Evolutionary conservation across 2,888 invertebrate species (phyloP).

Genomic region (Drosophila dives): DNA sequence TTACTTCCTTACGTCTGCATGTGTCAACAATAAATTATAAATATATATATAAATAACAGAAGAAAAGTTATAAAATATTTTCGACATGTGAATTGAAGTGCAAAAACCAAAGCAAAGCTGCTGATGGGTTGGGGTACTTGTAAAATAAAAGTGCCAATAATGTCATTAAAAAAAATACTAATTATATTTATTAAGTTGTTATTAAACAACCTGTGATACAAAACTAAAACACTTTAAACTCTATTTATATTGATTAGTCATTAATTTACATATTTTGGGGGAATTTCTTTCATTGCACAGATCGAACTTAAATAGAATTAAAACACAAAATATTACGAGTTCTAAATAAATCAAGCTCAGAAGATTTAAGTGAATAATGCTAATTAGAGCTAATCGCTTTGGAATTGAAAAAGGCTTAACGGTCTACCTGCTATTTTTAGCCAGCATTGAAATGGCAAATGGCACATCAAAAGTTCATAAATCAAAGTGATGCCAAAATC

Average conservation of each 20-base stretch:
- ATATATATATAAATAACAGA: constrained; percentile 7
- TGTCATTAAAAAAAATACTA: neutral
- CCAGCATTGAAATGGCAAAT: neutral
- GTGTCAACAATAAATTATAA: constrained; percentile 8
- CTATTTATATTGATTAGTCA: constrained; percentile 8
- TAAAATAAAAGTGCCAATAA: neutral
- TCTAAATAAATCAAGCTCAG: constrained; percentile 3
- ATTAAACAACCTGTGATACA: neutral
- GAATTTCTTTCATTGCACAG: constrained; percentile 21
- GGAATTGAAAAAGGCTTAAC: neutral
- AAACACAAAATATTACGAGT: too few species aligned
- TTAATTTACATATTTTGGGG: constrained; percentile 1
- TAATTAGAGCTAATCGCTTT: constrained; percentile 30
- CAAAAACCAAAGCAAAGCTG: neutral
- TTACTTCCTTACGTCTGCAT: constrained; percentile 45
- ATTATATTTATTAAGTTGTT: neutral
- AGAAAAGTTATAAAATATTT: constrained; percentile 31
- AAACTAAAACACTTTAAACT: neutral
- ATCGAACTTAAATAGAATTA: neutral
- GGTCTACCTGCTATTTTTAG: neutral
- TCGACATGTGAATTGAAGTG: constrained; percentile 10
- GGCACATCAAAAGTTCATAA: constrained; percentile 15
- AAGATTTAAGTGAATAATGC: neutral
- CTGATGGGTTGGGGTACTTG: neutral
- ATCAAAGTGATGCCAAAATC: constrained; percentile 23